phyloP scores from a whole-genome alignment of 2,888 invertebrate species.

The Bhutanitis thaidina region DNA sequence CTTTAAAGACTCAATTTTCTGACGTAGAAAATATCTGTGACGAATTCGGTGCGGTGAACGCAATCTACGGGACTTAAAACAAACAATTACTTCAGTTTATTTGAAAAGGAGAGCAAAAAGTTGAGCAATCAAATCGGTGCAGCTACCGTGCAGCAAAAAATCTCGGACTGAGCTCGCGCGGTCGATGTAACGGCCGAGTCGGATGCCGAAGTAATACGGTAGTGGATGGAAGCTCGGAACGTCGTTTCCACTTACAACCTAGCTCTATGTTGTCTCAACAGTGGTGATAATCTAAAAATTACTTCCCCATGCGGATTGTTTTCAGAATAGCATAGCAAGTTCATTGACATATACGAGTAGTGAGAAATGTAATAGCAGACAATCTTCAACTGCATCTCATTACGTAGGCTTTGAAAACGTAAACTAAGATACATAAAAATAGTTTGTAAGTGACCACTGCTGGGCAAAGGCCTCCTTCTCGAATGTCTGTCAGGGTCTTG shows the following conservation, averaged over 20 bases:
- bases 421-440: no score
- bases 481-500: no score
- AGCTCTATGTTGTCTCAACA: no score
- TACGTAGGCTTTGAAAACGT: no score
- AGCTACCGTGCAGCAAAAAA: constrained; percentile 73
- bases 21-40: constrained; percentile 64
- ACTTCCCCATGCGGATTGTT: no score
- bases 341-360: no score
- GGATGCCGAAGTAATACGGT: constrained; percentile 46
- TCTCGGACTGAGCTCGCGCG: constrained; percentile 33
- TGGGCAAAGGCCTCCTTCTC: no score
- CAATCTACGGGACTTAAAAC: constrained; percentile 74
- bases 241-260: background rate
- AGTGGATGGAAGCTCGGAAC: constrained; percentile 35
- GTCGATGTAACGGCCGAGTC: constrained; percentile 12
- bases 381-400: no score
- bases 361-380: no score
- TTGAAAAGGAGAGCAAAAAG: constrained; percentile 74
- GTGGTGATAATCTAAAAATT: no score
- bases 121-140: constrained; percentile 73
- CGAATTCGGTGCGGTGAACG: constrained; percentile 64
- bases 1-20: constrained; percentile 71
- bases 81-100: constrained; percentile 78
- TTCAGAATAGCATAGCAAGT: no score
- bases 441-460: no score